Evolutionary conservation across 2,113 vertebrate genomes (phyloP).

Genomic region (Chitala chitala): DNA sequence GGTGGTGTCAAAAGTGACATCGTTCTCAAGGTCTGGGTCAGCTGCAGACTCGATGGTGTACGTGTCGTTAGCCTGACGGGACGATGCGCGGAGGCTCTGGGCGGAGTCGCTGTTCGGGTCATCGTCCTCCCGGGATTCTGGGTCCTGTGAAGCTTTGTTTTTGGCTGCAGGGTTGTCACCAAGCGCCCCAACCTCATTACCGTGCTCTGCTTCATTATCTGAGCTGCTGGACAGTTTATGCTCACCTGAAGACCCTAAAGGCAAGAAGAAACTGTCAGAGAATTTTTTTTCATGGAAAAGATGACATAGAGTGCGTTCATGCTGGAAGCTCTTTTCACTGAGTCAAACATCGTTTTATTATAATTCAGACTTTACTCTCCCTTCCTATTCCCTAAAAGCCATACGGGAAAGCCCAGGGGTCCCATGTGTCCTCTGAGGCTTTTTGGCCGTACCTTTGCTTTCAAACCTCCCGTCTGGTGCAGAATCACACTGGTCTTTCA

Average conservation of each 20-base stretch:
- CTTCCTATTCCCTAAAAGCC: conserved; percentile 75
- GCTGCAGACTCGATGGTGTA: conserved; percentile 66
- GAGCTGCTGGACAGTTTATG: conserved; percentile 48
- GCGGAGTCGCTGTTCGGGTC: conserved; percentile 62
- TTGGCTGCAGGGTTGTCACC: conserved; percentile 40
- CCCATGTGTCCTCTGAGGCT: conserved; percentile 56
- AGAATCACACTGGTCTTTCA: conserved; percentile 55
- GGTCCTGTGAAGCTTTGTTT: conserved; percentile 65
- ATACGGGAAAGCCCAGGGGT: conserved; percentile 61
- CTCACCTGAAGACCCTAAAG: conserved; percentile 61
- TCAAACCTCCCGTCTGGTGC: conserved; percentile 53
- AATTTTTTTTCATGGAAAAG: background rate
- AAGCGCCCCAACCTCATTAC: conserved; percentile 1
- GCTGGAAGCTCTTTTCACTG: conserved; percentile 25
- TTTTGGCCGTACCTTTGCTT: conserved; percentile 64
- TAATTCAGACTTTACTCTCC: conserved; percentile 61
- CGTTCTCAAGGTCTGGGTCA: conserved; percentile 57
- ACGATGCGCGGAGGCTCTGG: conserved; percentile 48
- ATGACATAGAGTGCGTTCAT: background rate
- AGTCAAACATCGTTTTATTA: conserved; percentile 57
- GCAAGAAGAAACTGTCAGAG: conserved; percentile 25
- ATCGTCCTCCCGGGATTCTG: conserved; percentile 69
- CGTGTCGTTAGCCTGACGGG: conserved; percentile 57
- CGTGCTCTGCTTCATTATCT: background rate
- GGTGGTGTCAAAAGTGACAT: conserved; percentile 60